These are phyloP conservation scores for Rhopalosiphum nymphaeae DNA, from an alignment of 2,888 invertebrate species.

Conservation along the genomic window DNA sequence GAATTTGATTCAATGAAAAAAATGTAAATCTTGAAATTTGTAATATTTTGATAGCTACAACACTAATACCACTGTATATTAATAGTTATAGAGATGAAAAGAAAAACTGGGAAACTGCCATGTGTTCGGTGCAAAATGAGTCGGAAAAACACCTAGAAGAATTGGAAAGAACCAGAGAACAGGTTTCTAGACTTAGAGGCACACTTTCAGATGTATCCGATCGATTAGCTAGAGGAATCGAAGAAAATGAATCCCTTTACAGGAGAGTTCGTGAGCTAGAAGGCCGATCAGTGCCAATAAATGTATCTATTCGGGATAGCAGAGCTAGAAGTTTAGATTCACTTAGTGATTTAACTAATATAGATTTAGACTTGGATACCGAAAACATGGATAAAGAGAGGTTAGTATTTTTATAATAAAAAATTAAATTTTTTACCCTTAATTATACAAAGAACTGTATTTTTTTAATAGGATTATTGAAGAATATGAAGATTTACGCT, in stretches of 20 bases:
- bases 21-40: conserved; percentile 71
- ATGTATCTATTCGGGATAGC: conserved; percentile 67
- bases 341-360: conserved; percentile 83
- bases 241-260: conserved; percentile 83
- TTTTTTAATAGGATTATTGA: conserved; percentile 76
- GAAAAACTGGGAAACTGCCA: conserved; percentile 52
- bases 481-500: conserved; percentile 82
- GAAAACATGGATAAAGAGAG: conserved; percentile 80
- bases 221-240: conserved; percentile 73
- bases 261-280: conserved; percentile 81
- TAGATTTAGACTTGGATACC: conserved; percentile 82
- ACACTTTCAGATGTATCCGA: conserved; percentile 67
- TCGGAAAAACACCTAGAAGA: conserved; percentile 51
- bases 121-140: conserved; percentile 44
- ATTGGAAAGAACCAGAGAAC: conserved; percentile 77
- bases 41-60: background rate
- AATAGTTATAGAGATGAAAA: conserved; percentile 59
- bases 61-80: background rate
- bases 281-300: conserved; percentile 74
- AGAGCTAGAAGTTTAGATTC: conserved; percentile 79
- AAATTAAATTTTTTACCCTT: background rate
- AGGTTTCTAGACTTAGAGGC: conserved; percentile 69
- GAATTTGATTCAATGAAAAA: conserved; percentile 76
- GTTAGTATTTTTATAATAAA: conserved; percentile 62
- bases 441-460: background rate